These are phyloP conservation scores for Caenorhabditis wallacei DNA, from an alignment of 2,888 invertebrate species.

Conservation along the genomic window DNA sequence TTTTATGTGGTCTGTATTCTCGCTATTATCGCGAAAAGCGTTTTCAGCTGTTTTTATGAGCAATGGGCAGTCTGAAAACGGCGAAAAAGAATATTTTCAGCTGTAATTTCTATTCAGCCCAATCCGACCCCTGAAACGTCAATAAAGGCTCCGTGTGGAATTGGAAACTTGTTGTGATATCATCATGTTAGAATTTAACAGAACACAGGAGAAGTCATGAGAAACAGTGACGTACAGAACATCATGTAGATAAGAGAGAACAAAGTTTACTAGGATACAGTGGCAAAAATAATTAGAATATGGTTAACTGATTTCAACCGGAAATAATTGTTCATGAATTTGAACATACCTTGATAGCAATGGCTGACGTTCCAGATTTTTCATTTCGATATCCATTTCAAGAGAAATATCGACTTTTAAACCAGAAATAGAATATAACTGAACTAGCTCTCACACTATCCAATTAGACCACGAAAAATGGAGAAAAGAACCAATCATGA, in stretches of 20 bases:
- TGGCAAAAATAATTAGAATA: too few species aligned
- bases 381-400: background rate
- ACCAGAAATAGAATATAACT: too few species aligned
- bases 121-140: constrained; percentile 18
- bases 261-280: too few species aligned
- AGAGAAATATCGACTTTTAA: background rate
- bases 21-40: background rate
- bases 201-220: background rate
- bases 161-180: background rate
- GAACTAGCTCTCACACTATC: background rate
- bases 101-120: constrained; percentile 8
- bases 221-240: background rate
- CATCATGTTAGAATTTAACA: background rate
- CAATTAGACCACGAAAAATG: background rate
- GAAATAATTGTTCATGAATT: too few species aligned
- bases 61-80: constrained; percentile 32
- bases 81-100: constrained; percentile 7
- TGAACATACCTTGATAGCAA: background rate
- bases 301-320: too few species aligned
- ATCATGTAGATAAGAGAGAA: background rate
- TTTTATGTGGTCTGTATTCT: background rate
- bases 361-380: background rate
- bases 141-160: background rate
- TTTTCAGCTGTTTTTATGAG: constrained; percentile 34
- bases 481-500: background rate